Evolutionary conservation across 2,797 vertebrate genomes (phyloP), one percentile per base, ranked within the genome.

Genomic region (Halcyon chelicuti): DNA sequence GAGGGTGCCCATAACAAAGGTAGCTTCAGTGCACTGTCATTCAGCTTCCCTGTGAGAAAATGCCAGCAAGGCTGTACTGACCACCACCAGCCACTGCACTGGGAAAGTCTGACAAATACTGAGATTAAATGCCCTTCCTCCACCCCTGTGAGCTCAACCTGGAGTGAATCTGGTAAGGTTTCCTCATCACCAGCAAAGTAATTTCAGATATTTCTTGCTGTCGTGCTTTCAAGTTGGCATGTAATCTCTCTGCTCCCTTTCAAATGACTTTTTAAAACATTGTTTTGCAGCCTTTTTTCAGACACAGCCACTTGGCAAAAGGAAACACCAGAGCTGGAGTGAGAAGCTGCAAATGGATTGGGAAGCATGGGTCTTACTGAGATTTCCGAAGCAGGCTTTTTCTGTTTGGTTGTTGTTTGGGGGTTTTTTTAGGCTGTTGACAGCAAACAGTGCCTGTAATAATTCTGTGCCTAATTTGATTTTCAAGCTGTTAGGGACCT

Each of bases 381-480:
- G 49, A 46, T 73, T 71, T 70, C 40, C 21, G 37, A 26, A 75
- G 26, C 90, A 86, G 33, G 19, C 0, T 68, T 75, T 74, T 86
- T 49, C 47, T 33, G 12, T n/a, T 54, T 14, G 1, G 4, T 10
- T 40, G 22, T 33, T 35, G 16, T 12, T 22, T 46, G 21, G 20
- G 16, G 17, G 4, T 33, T 35, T 54, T 26, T 26, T 1, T 42
- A 57, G 14, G 19, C 68, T 95, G 61, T 86, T 95, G 93, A 90
- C 58, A 93, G 61, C 40, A 90, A 90, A 70, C 29, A 75, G 54
- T 67, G 40, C 72, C 91, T 93, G 58, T 54, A 90, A 81, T 86
- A 95, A 94, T 86, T 96, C 87, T 88, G 51, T 63, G 39, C 54
- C 70, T 96, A 95, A 94, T 95, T 91, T 94, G 76, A 90, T 96